These are phyloP conservation scores for Calcarius lapponicus DNA, from an alignment of 2,797 vertebrate genomes.

Conservation along the genomic window DNA sequence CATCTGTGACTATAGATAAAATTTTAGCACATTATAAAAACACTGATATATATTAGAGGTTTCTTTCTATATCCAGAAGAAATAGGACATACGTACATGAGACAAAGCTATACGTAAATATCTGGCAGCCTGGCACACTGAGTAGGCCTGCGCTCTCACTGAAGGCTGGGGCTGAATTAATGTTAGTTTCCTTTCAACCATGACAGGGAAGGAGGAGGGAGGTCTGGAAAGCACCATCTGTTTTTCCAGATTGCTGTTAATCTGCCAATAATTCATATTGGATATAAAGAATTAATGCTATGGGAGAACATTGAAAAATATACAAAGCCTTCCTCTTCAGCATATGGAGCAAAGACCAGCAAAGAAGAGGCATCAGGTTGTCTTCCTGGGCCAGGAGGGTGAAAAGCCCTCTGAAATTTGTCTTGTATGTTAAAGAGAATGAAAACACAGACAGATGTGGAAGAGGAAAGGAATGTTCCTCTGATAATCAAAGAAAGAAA, in stretches of 20 bases:
- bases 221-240: conserved; percentile 71
- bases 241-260: conserved; percentile 71
- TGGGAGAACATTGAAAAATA: conserved; percentile 32
- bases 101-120: background rate
- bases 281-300: conserved; percentile 68
- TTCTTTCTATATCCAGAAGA: conserved; percentile 28
- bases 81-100: background rate
- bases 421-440: background rate
- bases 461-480: background rate
- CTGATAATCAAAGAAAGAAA: background rate
- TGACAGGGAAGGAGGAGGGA: conserved; percentile 64
- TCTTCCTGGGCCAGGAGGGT: background rate
- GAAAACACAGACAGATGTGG: background rate
- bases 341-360: background rate
- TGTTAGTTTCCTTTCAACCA: conserved; percentile 67
- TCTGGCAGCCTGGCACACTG: conserved; percentile 41
- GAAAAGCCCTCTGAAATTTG: background rate
- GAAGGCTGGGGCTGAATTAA: conserved; percentile 56
- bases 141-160: conserved; percentile 42
- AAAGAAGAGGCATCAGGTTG: background rate
- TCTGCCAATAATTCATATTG: conserved; percentile 67
- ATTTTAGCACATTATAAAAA: background rate
- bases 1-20: background rate
- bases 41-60: background rate
- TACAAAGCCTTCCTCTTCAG: conserved; percentile 10